A percentile compares a stretch with the other conserved stretches of the same genome.
Evolutionary conservation across 2,113 vertebrate genomes (phyloP).

Genomic region (Melanostigma gelatinosum): DNA sequence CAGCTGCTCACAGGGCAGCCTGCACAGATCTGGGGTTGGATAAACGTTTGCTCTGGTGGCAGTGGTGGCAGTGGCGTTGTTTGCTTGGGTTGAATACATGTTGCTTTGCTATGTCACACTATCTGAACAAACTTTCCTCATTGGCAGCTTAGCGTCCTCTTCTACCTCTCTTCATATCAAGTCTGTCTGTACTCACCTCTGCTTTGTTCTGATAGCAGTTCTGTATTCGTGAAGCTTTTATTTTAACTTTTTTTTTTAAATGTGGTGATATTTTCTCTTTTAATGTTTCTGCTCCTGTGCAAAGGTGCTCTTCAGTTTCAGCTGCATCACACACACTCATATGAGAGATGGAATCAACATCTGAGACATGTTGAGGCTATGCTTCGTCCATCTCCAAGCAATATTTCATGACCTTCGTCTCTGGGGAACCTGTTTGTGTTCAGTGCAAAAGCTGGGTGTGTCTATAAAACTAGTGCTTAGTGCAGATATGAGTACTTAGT

Average conservation of each 20-base stretch:
- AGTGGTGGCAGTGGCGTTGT: conserved; percentile 37
- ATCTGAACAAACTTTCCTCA: conserved; percentile 3
- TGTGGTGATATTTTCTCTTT: conserved; percentile 34
- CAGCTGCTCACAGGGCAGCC: not conserved
- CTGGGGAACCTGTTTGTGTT: conserved; percentile 18
- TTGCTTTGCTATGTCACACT: conserved; percentile 39
- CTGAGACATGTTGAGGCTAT: conserved; percentile 65
- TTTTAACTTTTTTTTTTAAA: not conserved
- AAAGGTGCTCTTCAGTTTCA: conserved; percentile 41
- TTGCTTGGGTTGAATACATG: conserved; percentile 51
- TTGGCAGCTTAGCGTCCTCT: conserved; percentile 27
- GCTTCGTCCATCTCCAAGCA: conserved; percentile 65
- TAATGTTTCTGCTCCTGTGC: conserved; percentile 13
- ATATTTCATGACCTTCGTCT: conserved; percentile 34
- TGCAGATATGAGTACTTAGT: not conserved
- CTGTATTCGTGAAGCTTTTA: conserved; percentile 1
- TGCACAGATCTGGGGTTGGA: conserved; percentile 41
- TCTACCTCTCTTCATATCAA: not conserved
- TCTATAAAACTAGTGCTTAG: not conserved
- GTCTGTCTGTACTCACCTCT: not conserved
- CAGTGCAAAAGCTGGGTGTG: conserved; percentile 12
- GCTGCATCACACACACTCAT: conserved; percentile 18
- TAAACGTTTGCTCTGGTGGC: conserved; percentile 52
- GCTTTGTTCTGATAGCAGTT: conserved; percentile 7
- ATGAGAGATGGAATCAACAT: conserved; percentile 72